These are phyloP conservation scores for Formicarius rufipectus DNA, from an alignment of 2,113 vertebrate genomes.

Conservation along the genomic window DNA sequence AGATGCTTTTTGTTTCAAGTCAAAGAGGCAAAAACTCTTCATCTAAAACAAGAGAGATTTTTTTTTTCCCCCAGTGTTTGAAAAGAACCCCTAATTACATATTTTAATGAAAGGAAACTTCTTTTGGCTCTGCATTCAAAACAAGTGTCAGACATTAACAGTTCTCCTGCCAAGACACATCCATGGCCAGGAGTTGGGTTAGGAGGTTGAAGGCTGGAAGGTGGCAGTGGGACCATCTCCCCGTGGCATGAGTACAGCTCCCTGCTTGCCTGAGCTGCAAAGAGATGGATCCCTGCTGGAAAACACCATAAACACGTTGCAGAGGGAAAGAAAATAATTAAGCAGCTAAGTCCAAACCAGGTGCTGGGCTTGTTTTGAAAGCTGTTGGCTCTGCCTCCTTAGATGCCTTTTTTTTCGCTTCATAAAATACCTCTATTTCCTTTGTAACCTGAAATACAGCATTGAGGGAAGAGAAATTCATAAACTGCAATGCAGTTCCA, in stretches of 20 bases:
- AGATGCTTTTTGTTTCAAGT: background rate
- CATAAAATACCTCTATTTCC: background rate
- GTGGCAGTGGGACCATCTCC: background rate
- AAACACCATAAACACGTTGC: background rate
- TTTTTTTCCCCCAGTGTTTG: background rate
- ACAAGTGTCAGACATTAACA: background rate
- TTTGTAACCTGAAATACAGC: background rate
- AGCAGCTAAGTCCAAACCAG: background rate
- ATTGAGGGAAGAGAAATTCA: background rate
- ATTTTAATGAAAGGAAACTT: conserved; percentile 21
- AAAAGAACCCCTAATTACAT: background rate
- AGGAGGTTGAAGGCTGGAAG: background rate
- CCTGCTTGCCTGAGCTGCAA: background rate
- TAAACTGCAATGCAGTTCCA: background rate
- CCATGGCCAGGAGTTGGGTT: background rate
- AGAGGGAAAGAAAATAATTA: background rate
- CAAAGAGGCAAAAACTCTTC: background rate
- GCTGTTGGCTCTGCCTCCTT: background rate
- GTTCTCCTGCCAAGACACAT: background rate
- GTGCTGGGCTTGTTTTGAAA: background rate
- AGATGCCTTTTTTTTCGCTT: background rate
- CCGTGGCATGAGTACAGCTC: fast-evolving
- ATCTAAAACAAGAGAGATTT: background rate
- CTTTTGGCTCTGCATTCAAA: background rate
- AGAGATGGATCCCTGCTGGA: background rate